phyloP scores from a whole-genome alignment of 2,888 invertebrate species.

The Deladenus siricidicola region DNA sequence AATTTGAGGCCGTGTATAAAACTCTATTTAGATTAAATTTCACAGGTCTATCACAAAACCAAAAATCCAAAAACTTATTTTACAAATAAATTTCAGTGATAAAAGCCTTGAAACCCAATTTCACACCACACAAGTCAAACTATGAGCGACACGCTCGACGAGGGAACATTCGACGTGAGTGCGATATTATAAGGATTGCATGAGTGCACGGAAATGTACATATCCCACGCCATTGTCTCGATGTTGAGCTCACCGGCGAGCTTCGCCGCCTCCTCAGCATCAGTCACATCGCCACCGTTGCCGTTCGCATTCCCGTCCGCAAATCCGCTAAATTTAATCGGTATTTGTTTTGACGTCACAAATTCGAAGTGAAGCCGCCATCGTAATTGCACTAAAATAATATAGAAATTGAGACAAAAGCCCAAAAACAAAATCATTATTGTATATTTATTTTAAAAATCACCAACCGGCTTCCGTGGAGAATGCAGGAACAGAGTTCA shows the following conservation, averaged over 20 bases:
- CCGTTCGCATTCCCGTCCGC: not conserved
- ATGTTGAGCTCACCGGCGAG: constrained; percentile 15
- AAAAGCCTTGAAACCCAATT: too few relatives aligned
- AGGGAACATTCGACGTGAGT: constrained; percentile 4
- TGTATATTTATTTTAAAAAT: not conserved
- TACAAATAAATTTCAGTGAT: too few relatives aligned
- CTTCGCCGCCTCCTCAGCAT: not conserved
- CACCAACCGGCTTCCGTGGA: constrained; percentile 68
- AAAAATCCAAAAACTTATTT: too few relatives aligned
- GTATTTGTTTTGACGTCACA: constrained; percentile 57
- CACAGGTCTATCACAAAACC: too few relatives aligned
- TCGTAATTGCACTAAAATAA: constrained; percentile 63
- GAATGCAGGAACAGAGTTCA: constrained; percentile 92
- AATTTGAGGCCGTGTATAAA: too few relatives aligned
- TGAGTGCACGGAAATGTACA: constrained; percentile 25
- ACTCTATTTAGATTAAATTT: too few relatives aligned
- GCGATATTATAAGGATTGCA: constrained; percentile 29
- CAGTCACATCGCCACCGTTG: not conserved
- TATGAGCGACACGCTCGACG: not conserved
- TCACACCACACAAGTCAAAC: not conserved
- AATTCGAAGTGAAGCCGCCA: constrained; percentile 98
- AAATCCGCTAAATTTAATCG: constrained; percentile 4
- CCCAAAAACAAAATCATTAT: not conserved
- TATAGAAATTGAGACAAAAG: not conserved
- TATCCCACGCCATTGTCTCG: constrained; percentile 96